A percentile compares a stretch with the other conserved stretches of the same genome.
These are phyloP conservation scores for Eupithecia exiguata DNA, from an alignment of 2,888 invertebrate species.

Conservation along the genomic window DNA sequence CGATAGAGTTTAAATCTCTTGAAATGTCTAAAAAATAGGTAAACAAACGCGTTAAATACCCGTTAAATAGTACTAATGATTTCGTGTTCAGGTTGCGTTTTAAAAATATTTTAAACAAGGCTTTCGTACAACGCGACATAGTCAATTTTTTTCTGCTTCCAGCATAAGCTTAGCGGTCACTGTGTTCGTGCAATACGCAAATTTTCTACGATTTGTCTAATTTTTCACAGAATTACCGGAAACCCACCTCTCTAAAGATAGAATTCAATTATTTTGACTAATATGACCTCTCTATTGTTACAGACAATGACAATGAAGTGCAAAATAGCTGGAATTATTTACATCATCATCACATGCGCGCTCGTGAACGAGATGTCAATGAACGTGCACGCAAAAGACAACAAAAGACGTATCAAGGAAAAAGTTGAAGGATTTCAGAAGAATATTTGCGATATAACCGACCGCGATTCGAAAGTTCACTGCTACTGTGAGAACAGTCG, in stretches of 20 bases:
- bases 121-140: too few species aligned
- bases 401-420: conserved; percentile 74
- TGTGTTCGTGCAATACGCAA: too few species aligned
- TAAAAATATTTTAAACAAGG: too few species aligned
- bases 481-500: conserved; percentile 87
- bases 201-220: not conserved
- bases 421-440: conserved; percentile 76
- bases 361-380: conserved; percentile 78
- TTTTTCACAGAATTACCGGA: not conserved
- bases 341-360: conserved; percentile 74
- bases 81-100: too few species aligned
- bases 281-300: conserved; percentile 65
- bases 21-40: too few species aligned
- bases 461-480: conserved; percentile 83
- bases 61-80: too few species aligned
- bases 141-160: too few species aligned
- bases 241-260: too few species aligned
- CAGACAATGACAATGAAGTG: conserved; percentile 76
- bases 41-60: too few species aligned
- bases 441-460: conserved; percentile 84
- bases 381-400: conserved; percentile 78
- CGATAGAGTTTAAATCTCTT: too few species aligned
- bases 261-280: conserved; percentile 26
- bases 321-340: conserved; percentile 71
- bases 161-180: too few species aligned